Percentiles rank a stretch among this genome's conserved stretches.
Conservation (phyloP, 2,888 invertebrate genomes). For the Platycheirus rosarum region DNA sequence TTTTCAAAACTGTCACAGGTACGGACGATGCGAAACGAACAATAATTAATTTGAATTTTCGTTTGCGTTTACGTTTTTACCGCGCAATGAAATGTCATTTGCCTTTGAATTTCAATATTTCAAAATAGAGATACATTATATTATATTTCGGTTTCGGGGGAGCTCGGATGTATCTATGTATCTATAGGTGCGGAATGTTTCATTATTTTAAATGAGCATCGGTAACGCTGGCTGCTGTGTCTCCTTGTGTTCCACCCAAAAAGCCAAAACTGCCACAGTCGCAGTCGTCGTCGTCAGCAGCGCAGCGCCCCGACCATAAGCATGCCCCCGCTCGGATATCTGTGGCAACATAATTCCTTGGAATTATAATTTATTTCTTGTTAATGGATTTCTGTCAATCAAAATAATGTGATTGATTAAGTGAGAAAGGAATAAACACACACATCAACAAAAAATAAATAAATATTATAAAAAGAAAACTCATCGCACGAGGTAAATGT, state of each 20-base stretch:
- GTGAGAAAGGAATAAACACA: slow-evolving; percentile 69
- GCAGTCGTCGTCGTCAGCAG: slow-evolving; percentile 27
- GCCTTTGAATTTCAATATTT: slow-evolving; percentile 67
- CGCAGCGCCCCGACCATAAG: too few species aligned
- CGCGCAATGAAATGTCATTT: slow-evolving; percentile 71
- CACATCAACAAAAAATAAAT: slow-evolving; percentile 64
- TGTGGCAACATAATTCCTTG: slow-evolving; percentile 68
- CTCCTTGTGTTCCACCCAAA: slow-evolving; percentile 24
- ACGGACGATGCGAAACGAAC: slow-evolving; percentile 72
- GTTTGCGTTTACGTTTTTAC: slow-evolving; percentile 65
- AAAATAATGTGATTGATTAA: slow-evolving; percentile 74
- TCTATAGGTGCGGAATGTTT: slow-evolving; percentile 71
- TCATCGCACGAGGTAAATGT: slow-evolving; percentile 14
- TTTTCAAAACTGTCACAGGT: slow-evolving; percentile 72
- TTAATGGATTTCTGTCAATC: slow-evolving; percentile 75
- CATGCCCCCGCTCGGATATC: slow-evolving; percentile 67
- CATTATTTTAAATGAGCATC: slow-evolving; percentile 68
- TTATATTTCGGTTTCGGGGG: slow-evolving; percentile 10
- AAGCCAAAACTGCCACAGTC: slow-evolving; percentile 25
- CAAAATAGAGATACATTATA: slow-evolving; percentile 69
- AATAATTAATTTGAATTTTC: slow-evolving; percentile 73
- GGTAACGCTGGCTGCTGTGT: slow-evolving; percentile 9
- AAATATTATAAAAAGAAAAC: slow-evolving; percentile 68
- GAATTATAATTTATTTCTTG: slow-evolving; percentile 75
- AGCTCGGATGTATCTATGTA: too few species aligned